Evolutionary conservation across 2,797 vertebrate genomes (phyloP), one percentile per base, ranked within the genome.

Genomic region (Centroberyx gerrardi): DNA sequence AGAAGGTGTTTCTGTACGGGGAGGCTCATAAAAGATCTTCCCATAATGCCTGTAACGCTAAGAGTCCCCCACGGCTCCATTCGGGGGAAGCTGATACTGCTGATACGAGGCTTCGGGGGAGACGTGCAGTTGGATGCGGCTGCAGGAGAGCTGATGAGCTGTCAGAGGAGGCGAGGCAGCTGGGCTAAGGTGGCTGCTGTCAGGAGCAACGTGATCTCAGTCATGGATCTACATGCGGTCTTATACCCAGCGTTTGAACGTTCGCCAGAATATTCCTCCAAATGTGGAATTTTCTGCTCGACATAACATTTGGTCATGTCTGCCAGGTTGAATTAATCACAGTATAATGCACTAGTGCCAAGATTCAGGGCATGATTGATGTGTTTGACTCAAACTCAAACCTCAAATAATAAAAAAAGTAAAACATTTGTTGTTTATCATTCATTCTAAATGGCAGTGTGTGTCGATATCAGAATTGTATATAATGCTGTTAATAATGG

Each of bases 101-200:
- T 68, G 76, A 83, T 85, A 51, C 2, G 58, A 82, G 66, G 71
- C 81, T 81, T 67, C 29, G 46, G 62, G 76, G 75, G 66, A 81
- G 77, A 65, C 67, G 8, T 68, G 62, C 70, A 68, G 79, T 79
- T 87, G 80, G 82, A 88, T 46, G 38, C 31, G 58, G 60, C 28
- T 54, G 67, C 56, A 55, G 78, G 81, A 53, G 31, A 77, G 44
- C 80, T 82, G 87, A 90, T 81, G 86, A 90, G 74, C 83, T 90
- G 89, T 86, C 55, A 33, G 81, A 76, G 71, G 84, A 48, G 62
- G 75, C 51, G 38, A 38, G 53, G 70, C 82, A 78, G 69, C 65
- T 63, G n/a, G 56, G 40, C 52, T 58, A 2, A 9, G 29, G 74
- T 22, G 70, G 66, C 52, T 80, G 73, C 74, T 81, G 75, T 88